Evolutionary conservation across 2,113 vertebrate species (phyloP).

Genomic region (Lates calcarifer): DNA sequence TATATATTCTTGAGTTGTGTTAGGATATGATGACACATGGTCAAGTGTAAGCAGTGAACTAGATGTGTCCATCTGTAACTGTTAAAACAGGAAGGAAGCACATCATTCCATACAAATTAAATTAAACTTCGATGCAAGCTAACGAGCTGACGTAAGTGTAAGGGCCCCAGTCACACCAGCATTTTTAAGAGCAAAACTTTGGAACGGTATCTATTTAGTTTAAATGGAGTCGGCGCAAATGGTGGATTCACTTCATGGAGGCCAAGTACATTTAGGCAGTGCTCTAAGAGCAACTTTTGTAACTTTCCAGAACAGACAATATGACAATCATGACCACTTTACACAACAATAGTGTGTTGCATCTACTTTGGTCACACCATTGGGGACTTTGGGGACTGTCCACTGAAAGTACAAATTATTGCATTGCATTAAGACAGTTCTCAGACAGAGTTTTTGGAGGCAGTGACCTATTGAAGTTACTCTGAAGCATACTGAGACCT

Average conservation of each 20-base stretch:
- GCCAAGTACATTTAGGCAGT: background rate
- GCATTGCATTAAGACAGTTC: background rate
- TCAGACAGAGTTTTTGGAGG: background rate
- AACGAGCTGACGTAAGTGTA: background rate
- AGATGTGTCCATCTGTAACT: background rate
- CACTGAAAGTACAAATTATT: background rate
- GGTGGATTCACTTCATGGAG: background rate
- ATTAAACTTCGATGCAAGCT: background rate
- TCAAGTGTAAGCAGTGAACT: background rate
- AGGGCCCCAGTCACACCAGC: background rate
- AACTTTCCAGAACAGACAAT: background rate
- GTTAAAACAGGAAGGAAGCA: background rate
- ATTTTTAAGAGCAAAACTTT: background rate
- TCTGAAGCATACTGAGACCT: background rate
- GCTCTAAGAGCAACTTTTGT: background rate
- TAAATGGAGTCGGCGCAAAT: background rate
- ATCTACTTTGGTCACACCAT: background rate
- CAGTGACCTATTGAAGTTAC: background rate
- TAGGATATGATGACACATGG: background rate
- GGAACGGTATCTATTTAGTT: background rate
- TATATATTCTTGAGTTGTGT: background rate
- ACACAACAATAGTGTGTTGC: background rate
- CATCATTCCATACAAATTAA: background rate
- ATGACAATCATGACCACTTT: background rate
- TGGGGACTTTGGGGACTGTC: background rate